These are phyloP conservation scores for Prochilodus magdalenae DNA, from an alignment of 2,113 vertebrate genomes.

Conservation along the genomic window DNA sequence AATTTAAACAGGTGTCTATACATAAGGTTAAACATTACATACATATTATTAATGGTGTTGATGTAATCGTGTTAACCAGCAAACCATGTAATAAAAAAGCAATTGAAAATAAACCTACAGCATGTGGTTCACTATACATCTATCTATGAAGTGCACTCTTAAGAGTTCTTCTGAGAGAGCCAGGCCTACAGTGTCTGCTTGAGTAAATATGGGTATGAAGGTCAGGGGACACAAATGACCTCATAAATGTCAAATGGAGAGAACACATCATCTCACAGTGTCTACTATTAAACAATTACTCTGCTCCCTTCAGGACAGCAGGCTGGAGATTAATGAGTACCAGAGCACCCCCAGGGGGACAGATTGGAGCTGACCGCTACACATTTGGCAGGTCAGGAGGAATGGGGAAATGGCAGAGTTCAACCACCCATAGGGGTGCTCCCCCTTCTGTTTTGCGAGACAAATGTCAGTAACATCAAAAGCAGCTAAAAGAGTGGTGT, in stretches of 20 bases:
- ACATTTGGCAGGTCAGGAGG: conserved; percentile 58
- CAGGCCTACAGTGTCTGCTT: neutral
- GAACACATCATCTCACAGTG: conserved; percentile 50
- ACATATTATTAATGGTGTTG: neutral
- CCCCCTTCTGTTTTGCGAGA: neutral
- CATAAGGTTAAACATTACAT: neutral
- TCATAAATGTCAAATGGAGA: conserved; percentile 55
- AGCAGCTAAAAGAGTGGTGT: conserved; percentile 42
- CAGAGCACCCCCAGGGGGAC: conserved; percentile 37
- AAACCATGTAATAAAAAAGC: conserved; percentile 17
- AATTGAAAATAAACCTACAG: neutral
- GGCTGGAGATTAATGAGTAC: conserved; percentile 51
- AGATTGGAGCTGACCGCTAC: conserved; percentile 46
- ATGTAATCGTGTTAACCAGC: conserved; percentile 1
- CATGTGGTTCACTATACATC: neutral
- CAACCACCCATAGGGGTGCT: conserved; percentile 36
- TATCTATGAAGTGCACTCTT: neutral
- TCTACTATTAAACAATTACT: conserved; percentile 54
- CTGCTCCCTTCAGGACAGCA: conserved; percentile 39
- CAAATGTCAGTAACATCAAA: conserved; percentile 47
- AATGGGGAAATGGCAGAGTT: conserved; percentile 52
- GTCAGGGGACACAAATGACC: conserved; percentile 48
- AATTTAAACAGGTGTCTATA: neutral
- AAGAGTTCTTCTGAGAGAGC: neutral
- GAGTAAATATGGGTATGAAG: conserved; percentile 51